Conservation (phyloP, 2,113 vertebrate genomes). For the Mugil cephalus region DNA sequence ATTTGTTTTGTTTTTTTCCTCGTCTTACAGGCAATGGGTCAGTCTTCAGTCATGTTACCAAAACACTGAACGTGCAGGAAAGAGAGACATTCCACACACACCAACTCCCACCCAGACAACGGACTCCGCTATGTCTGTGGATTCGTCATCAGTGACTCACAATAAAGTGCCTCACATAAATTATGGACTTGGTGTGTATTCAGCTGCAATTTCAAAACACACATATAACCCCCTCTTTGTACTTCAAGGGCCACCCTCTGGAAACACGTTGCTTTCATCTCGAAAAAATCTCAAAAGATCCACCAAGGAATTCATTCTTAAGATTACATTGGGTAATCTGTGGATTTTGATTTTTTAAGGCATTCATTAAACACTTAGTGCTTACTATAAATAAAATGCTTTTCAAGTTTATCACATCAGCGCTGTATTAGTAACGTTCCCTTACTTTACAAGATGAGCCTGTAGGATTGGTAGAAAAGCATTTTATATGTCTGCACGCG, state of each 20-base stretch:
- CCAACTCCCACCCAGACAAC: slow-evolving; percentile 18
- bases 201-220: slow-evolving; percentile 23
- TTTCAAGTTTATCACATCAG: no score
- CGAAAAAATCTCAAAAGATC: no score
- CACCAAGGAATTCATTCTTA: slow-evolving; percentile 1
- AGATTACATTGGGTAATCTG: slow-evolving; percentile 1
- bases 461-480: no score
- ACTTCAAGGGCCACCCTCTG: slow-evolving; percentile 7
- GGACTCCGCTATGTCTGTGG: slow-evolving; percentile 21
- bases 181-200: slow-evolving; percentile 42
- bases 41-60: slow-evolving; percentile 83
- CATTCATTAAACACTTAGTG: no score
- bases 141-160: slow-evolving; percentile 62
- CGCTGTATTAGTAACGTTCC: no score
- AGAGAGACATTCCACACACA: slow-evolving; percentile 3
- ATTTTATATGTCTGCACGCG: no score
- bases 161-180: slow-evolving; percentile 73
- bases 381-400: no score
- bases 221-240: background rate
- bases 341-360: background rate
- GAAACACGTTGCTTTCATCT: background rate
- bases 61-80: slow-evolving; percentile 78
- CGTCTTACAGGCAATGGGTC: slow-evolving; percentile 76
- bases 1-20: slow-evolving; percentile 5
- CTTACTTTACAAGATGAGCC: no score